Conservation (phyloP, 1,140 invertebrate species). For the Magallana angulata region DNA sequence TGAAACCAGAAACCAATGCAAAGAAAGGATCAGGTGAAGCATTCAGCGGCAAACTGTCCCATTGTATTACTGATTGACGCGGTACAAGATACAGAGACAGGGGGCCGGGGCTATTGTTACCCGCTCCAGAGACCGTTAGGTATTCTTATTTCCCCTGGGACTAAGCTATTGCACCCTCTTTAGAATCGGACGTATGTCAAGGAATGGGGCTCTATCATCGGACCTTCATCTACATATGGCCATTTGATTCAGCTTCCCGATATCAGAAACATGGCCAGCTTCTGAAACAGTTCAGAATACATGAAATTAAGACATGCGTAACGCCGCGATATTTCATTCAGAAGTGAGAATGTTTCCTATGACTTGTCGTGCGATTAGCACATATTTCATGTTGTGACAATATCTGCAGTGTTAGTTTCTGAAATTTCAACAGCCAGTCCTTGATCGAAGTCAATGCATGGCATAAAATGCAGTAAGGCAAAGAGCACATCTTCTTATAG, state of each 20-base stretch:
- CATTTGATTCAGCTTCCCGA: not conserved
- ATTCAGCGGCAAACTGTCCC: not conserved
- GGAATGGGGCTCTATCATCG: not conserved
- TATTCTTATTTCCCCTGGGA: conserved; percentile 22
- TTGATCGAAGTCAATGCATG: conserved; percentile 20
- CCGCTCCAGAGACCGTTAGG: not conserved
- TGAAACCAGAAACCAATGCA: too few relatives aligned
- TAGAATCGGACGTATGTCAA: not conserved
- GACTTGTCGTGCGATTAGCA: conserved; percentile 3
- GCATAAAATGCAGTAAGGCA: conserved; percentile 21
- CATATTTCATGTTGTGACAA: conserved; percentile 33
- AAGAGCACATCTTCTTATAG: conserved; percentile 3
- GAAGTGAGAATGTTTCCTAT: conserved; percentile 34
- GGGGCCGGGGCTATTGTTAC: not conserved
- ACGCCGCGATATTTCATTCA: conserved; percentile 35
- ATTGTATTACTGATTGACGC: conserved; percentile 28
- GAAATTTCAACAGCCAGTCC: conserved; percentile 24
- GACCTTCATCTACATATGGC: conserved; percentile 26
- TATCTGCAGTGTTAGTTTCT: conserved; percentile 33
- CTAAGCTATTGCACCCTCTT: not conserved
- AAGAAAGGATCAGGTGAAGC: conserved; percentile 24
- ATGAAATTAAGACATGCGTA: conserved; percentile 14
- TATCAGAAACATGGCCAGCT: not conserved
- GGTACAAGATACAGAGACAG: conserved; percentile 20
- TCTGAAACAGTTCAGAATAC: not conserved